These are phyloP conservation scores for Gambusia yucatana DNA, from an alignment of 2,797 vertebrate species.

Conservation along the genomic window DNA sequence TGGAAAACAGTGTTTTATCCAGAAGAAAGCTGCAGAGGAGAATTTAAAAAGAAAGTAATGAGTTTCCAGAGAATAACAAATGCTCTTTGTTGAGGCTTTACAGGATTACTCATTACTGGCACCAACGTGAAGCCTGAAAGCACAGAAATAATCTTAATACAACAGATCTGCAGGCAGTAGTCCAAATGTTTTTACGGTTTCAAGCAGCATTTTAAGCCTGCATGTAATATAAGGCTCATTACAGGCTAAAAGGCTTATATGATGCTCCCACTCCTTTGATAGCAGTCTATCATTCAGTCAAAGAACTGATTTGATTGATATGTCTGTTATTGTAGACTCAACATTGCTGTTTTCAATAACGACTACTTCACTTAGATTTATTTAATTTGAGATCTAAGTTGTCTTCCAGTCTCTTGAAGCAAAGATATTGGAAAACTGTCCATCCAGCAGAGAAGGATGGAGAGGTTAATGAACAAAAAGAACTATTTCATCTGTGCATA, in stretches of 20 bases:
- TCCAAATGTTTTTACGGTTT: constrained; percentile 4
- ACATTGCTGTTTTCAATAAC: neutral
- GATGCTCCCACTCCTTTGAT: neutral
- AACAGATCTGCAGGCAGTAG: constrained; percentile 12
- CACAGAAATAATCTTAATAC: constrained; percentile 16
- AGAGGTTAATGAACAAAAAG: neutral
- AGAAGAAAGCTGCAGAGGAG: neutral
- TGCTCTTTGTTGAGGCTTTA: constrained; percentile 8
- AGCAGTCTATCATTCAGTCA: neutral
- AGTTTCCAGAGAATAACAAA: neutral
- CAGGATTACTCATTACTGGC: constrained; percentile 8
- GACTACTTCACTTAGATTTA: neutral
- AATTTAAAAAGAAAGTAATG: neutral
- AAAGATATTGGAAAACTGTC: neutral
- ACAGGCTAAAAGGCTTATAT: neutral
- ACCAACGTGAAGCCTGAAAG: constrained; percentile 3
- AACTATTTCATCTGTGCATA: neutral
- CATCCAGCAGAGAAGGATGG: neutral
- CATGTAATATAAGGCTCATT: constrained; percentile 5
- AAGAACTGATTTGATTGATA: neutral
- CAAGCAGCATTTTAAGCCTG: neutral
- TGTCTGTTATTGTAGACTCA: neutral
- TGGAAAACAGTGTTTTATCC: constrained; percentile 5
- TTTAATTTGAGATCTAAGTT: neutral
- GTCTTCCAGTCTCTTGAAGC: neutral